Conservation (phyloP, 2,797 vertebrate genomes). For the Neostethus bicornis region DNA sequence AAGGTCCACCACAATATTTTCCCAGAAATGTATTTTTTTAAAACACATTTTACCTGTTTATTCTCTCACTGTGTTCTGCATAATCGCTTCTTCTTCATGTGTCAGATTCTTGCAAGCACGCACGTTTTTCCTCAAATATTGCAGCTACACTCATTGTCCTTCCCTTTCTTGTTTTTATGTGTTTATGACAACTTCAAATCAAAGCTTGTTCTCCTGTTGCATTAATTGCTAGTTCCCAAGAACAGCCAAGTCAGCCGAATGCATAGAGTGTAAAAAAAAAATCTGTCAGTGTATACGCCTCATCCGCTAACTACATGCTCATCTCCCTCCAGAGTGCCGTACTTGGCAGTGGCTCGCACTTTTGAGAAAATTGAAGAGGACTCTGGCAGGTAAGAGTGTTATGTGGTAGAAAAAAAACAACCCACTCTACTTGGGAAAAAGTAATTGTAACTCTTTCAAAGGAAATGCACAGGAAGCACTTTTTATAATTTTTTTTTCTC, state of each 20-base stretch:
- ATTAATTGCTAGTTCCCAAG: constrained; percentile 43
- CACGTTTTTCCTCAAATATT: neutral
- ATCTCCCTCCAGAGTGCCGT: constrained; percentile 84
- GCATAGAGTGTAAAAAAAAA: constrained; percentile 27
- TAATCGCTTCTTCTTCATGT: constrained; percentile 5
- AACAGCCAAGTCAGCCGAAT: constrained; percentile 46
- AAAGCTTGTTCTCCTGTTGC: constrained; percentile 31
- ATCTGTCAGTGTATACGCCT: constrained; percentile 18
- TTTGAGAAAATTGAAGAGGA: constrained; percentile 93
- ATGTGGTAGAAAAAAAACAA: constrained; percentile 25
- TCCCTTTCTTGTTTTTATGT: constrained; percentile 9
- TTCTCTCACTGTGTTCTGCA: neutral
- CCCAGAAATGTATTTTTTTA: neutral
- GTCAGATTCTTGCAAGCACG: constrained; percentile 1
- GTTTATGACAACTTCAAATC: constrained; percentile 39
- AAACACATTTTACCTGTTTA: neutral
- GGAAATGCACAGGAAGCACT: neutral
- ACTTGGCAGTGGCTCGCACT: constrained; percentile 89
- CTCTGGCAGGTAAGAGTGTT: constrained; percentile 84
- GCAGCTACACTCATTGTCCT: constrained; percentile 31
- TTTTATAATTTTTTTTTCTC: neutral
- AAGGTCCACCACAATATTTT: neutral
- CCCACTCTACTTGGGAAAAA: constrained; percentile 28
- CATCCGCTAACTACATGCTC: constrained; percentile 51
- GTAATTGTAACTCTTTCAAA: constrained; percentile 24